These are phyloP conservation scores for Crotalus tigris DNA, from an alignment of 2,113 vertebrate species.

Conservation along the genomic window DNA sequence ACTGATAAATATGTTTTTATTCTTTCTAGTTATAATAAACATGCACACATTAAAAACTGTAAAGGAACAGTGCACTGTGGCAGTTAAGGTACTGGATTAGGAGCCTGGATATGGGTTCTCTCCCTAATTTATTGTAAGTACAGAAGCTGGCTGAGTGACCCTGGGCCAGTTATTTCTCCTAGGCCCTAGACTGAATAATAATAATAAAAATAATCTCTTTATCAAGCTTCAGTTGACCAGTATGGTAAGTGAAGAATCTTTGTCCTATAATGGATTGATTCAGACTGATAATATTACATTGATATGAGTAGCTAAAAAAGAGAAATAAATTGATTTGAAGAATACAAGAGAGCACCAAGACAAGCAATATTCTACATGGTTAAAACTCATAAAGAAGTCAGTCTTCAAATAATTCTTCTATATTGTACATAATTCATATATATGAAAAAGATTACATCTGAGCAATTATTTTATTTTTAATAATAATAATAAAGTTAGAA, in stretches of 20 bases:
- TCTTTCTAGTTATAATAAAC: neutral
- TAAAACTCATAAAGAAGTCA: neutral
- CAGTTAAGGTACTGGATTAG: neutral
- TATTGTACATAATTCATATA: neutral
- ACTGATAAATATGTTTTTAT: neutral
- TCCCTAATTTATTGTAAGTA: neutral
- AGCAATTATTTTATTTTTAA: neutral
- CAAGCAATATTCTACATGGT: neutral
- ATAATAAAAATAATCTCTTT: neutral
- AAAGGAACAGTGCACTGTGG: neutral
- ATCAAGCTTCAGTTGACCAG: neutral
- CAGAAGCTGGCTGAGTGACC: neutral
- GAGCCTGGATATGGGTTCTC: neutral
- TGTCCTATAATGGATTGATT: neutral
- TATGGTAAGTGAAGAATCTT: neutral
- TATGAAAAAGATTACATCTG: neutral
- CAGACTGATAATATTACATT: neutral
- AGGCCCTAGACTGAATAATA: neutral
- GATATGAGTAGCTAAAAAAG: neutral
- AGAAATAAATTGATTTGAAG: neutral
- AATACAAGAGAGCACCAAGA: neutral
- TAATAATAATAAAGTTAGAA: too few species aligned
- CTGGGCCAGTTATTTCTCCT: neutral
- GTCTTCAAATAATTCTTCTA: neutral
- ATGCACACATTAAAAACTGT: neutral